Percentiles rank a stretch among this genome's conserved stretches.
Conservation (phyloP, 2,888 invertebrate genomes). For the Drosophila tanythrix region DNA sequence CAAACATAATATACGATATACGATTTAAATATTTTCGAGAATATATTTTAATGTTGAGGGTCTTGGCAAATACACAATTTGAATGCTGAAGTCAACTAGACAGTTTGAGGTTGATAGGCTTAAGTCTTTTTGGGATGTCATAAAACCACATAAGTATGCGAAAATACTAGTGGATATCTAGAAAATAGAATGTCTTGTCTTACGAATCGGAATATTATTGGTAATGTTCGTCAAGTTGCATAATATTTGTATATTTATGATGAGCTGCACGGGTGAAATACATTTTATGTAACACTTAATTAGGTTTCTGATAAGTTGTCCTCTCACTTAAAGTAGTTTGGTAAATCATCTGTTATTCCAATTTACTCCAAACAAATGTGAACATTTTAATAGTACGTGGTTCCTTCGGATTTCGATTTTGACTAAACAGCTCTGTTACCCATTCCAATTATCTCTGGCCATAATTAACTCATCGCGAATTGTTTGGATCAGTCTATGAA, state of each 20-base stretch:
- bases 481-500: constrained; percentile 41
- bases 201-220: not conserved
- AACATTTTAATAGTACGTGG: not conserved
- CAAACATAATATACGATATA: constrained; percentile 7
- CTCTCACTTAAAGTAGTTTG: not conserved
- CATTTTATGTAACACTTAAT: not conserved
- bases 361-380: not conserved
- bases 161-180: not conserved
- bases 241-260: not conserved
- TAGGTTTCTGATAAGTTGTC: not conserved
- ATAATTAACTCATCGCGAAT: constrained; percentile 41
- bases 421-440: not conserved
- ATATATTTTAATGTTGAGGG: not conserved
- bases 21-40: constrained; percentile 1
- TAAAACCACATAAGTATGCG: constrained; percentile 15
- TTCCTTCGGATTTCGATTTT: not conserved
- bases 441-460: not conserved
- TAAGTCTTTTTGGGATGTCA: constrained; percentile 43
- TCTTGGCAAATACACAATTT: constrained; percentile 24
- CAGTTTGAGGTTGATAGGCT: constrained; percentile 65
- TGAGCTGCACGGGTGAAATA: not conserved
- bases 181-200: not conserved
- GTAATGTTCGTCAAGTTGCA: not conserved
- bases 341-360: not conserved
- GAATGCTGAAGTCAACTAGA: constrained; percentile 34